Conservation (phyloP, 2,797 vertebrate genomes). For the Hemitrygon akajei region DNA sequence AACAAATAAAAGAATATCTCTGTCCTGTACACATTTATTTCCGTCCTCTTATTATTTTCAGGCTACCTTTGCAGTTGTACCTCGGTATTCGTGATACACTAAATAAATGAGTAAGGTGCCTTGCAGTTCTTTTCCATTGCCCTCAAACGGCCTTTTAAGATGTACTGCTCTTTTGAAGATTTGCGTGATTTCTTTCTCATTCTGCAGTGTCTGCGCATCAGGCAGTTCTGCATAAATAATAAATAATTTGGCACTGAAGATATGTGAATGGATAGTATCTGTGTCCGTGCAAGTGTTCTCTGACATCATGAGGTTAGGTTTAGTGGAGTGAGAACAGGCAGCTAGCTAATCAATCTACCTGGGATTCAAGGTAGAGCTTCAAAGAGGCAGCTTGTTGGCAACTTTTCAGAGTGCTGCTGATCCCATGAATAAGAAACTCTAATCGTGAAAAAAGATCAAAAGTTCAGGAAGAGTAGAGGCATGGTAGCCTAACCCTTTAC, state of each 20-base stretch:
- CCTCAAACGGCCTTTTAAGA: constrained; percentile 33
- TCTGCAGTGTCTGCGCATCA: constrained; percentile 26
- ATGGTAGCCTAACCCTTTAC: too few species aligned
- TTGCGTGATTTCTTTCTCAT: constrained; percentile 31
- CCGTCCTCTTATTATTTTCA: constrained; percentile 51
- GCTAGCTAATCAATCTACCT: not conserved
- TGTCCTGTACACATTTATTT: constrained; percentile 68
- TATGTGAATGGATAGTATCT: constrained; percentile 5
- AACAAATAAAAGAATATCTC: constrained; percentile 69
- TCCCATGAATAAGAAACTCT: not conserved
- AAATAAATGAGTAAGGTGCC: constrained; percentile 25
- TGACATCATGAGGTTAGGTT: not conserved
- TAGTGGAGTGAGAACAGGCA: not conserved
- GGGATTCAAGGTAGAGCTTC: not conserved
- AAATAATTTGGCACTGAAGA: constrained; percentile 34
- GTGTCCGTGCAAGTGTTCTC: not conserved
- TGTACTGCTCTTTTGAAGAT: constrained; percentile 34
- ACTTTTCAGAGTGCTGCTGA: not conserved
- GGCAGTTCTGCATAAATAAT: constrained; percentile 32
- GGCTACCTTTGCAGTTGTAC: not conserved
- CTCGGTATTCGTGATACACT: not conserved
- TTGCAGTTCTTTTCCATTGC: constrained; percentile 26
- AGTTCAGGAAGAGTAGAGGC: not conserved
- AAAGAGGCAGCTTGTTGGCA: not conserved
- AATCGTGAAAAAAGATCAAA: not conserved